Base-by-base conservation (phyloP, 2,113 vertebrate species). In the Actenoides hombroni region DNA sequence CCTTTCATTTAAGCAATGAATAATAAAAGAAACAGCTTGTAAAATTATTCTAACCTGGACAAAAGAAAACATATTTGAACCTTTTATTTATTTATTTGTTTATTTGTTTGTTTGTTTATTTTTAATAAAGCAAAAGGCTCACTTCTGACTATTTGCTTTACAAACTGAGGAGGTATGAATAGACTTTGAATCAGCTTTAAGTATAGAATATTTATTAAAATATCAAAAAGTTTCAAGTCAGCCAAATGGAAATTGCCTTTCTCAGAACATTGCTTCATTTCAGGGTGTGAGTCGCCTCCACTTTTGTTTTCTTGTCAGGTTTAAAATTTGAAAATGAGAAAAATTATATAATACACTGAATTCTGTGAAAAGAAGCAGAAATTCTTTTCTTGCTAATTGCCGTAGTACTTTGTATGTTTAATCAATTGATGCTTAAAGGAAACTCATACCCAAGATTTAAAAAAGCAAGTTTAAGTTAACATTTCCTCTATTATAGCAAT, bases 311-410 rank as follows among this genome's bases (percentile, higher is more conserved):
- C 49, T 79, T 78, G 44, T 81, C 68, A 76, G n/a, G 37, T 67
- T 95, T 75, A 95, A 90, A 90, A 64, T 61, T 35, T 67, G 59
- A 71, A 81, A 77, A 85, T 59, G 57, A 68, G 35, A 91, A 96
- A 51, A 92, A 92, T 69, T 5, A 73, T 73, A 67, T 65, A 89
- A 84, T 81, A 23, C 42, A 65, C 37, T 78, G 42, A 83, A 78
- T 83, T 79, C 10, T 42, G 16, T 84, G 59, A 86, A 93, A 92
- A 90, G 56, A 82, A 59, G 24, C 9, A 91, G 53, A 90, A 81
- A 59, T 59, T 2, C 51, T 48, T 48, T 93, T 33, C 40, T 76
- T 6, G 21, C 7, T 48, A 75, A 44, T 76, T 86, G 20, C 68
- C 42, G 26, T 31, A 64, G 15, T 48, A 75, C 29, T 82, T 89